Conservation (phyloP, 64 coral and sea anemone species). For the Porites australiensis region DNA sequence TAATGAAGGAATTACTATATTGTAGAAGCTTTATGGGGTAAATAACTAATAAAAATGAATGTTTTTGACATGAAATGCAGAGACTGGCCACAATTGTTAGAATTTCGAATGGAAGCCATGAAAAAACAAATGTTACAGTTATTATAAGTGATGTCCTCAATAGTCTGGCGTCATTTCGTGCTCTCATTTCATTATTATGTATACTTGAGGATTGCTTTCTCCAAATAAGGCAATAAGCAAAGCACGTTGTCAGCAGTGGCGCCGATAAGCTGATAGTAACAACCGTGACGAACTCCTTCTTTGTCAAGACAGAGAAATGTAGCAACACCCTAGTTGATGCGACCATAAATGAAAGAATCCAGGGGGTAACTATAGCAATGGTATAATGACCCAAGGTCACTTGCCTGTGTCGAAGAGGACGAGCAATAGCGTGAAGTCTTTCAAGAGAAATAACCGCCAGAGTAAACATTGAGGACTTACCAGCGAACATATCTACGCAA, state of each 20-base stretch:
- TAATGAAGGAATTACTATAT: constrained; percentile 56
- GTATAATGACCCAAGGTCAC: neutral
- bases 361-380: constrained; percentile 12
- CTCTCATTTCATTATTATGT: constrained; percentile 2
- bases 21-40: constrained; percentile 28
- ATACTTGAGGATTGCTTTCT: constrained; percentile 9
- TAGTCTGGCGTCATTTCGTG: constrained; percentile 8
- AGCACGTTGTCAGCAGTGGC: constrained; percentile 34
- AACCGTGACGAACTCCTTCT: constrained; percentile 20
- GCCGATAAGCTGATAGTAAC: constrained; percentile 1
- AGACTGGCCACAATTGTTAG: neutral
- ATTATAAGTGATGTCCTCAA: constrained; percentile 11
- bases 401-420: constrained; percentile 9
- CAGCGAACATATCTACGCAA: constrained; percentile 17
- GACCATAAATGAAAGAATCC: constrained; percentile 38
- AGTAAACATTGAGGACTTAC: constrained; percentile 12
- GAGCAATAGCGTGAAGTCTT: constrained; percentile 27
- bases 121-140: neutral
- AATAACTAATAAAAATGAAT: neutral
- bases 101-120: constrained; percentile 65
- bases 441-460: constrained; percentile 47
- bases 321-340: constrained; percentile 18
- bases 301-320: neutral
- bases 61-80: neutral
- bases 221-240: constrained; percentile 36